Conservation (phyloP, 1,140 invertebrate genomes). For the Heliothis subflexa region DNA sequence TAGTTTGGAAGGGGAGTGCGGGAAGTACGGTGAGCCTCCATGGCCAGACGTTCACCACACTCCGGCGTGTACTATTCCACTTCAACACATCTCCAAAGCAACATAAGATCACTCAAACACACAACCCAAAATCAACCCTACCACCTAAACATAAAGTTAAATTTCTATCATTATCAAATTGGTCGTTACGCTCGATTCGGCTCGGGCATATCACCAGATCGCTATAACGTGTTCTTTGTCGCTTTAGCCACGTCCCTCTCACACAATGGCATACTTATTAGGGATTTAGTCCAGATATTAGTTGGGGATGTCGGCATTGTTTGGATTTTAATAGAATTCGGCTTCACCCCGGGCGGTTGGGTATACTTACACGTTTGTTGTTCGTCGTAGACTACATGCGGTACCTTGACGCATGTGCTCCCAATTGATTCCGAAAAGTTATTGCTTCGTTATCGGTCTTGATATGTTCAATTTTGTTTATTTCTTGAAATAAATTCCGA, state of each 20-base stretch:
- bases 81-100: slow-evolving; percentile 54
- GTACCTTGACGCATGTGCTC: slow-evolving; percentile 52
- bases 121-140: slow-evolving; percentile 55
- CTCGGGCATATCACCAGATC: slow-evolving; percentile 64
- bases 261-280: slow-evolving; percentile 86
- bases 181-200: slow-evolving; percentile 1
- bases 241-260: slow-evolving; percentile 82
- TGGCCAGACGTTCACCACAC: slow-evolving; percentile 84
- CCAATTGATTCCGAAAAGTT: slow-evolving; percentile 51
- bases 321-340: slow-evolving; percentile 85
- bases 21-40: slow-evolving; percentile 84
- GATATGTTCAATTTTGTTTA: slow-evolving; percentile 34
- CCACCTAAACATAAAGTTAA: not conserved
- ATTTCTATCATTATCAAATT: slow-evolving; percentile 60
- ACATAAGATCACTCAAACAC: slow-evolving; percentile 55
- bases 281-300: slow-evolving; percentile 86
- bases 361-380: slow-evolving; percentile 49
- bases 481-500: not conserved
- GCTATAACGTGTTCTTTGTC: slow-evolving; percentile 85
- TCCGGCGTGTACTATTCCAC: slow-evolving; percentile 73
- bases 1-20: slow-evolving; percentile 84
- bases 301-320: slow-evolving; percentile 83
- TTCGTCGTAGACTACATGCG: slow-evolving; percentile 30
- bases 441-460: slow-evolving; percentile 39
- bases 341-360: slow-evolving; percentile 67